Conservation (phyloP, 2,888 invertebrate species). For the Pyrgus malvae region DNA sequence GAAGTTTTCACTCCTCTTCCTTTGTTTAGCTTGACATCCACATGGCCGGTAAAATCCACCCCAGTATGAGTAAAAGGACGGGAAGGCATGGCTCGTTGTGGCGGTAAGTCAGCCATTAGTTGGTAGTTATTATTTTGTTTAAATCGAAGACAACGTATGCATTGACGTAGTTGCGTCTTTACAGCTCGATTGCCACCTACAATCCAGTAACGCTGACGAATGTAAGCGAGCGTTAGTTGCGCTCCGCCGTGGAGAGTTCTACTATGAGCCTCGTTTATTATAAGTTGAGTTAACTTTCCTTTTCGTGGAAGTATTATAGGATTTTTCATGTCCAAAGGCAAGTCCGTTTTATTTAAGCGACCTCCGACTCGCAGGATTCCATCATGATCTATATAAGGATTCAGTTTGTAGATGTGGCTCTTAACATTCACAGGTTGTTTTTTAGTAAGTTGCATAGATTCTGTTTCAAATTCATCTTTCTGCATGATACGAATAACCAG, state of each 20-base stretch:
- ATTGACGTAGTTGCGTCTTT: background rate
- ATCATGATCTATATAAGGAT: background rate
- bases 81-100: conserved; percentile 10
- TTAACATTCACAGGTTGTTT: no score
- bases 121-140: no score
- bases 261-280: background rate
- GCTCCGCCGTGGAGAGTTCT: background rate
- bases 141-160: background rate
- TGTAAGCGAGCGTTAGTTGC: background rate
- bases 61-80: conserved; percentile 24
- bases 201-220: background rate
- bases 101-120: conserved; percentile 25
- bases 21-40: conserved; percentile 16
- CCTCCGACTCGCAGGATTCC: background rate
- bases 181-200: background rate
- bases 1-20: conserved; percentile 19
- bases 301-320: background rate
- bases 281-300: background rate
- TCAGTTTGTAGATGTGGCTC: no score
- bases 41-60: conserved; percentile 25
- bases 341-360: background rate
- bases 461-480: no score
- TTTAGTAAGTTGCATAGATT: no score
- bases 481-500: no score
- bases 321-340: background rate